Percentiles rank a stretch among this genome's conserved stretches.
Conservation (phyloP, 1,140 invertebrate genomes). For the Glomeris maerens region DNA sequence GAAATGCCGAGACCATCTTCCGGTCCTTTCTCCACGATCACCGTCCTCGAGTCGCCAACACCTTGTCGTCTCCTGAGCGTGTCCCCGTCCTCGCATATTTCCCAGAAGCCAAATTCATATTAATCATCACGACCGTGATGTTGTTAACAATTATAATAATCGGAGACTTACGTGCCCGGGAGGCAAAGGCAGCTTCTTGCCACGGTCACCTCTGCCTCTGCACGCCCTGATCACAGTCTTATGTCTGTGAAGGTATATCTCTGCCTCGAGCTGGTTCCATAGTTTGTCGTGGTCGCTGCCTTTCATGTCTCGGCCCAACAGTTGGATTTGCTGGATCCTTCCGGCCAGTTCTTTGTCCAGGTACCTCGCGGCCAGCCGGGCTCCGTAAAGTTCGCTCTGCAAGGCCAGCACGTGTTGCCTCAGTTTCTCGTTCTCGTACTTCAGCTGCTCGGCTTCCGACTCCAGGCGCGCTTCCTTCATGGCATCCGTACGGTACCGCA, state of each 20-base stretch:
- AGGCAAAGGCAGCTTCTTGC: conserved; percentile 24
- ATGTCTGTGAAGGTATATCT: conserved; percentile 68
- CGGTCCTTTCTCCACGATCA: conserved; percentile 30
- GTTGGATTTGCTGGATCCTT: conserved; percentile 70
- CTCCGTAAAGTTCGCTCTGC: conserved; percentile 67
- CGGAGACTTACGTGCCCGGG: conserved; percentile 31
- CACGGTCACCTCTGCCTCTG: conserved; percentile 22
- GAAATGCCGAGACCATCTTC: conserved; percentile 41
- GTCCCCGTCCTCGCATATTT: conserved; percentile 23
- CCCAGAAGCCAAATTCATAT: background rate
- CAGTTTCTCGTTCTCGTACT: conserved; percentile 52
- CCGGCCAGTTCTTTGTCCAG: conserved; percentile 73
- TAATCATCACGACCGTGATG: conserved; percentile 13
- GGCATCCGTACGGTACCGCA: conserved; percentile 28
- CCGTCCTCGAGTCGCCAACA: conserved; percentile 32
- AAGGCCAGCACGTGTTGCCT: conserved; percentile 51
- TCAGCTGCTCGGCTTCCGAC: conserved; percentile 48
- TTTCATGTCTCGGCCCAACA: conserved; percentile 55
- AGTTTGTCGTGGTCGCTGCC: conserved; percentile 61
- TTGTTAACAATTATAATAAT: background rate
- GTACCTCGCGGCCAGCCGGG: conserved; percentile 67
- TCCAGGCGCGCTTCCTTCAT: conserved; percentile 33
- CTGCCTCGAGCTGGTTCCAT: conserved; percentile 71
- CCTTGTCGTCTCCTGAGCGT: conserved; percentile 31
- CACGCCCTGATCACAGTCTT: conserved; percentile 56